A percentile compares a stretch with the other conserved stretches of the same genome.
Conservation (phyloP, 2,888 invertebrate genomes). For the Calameuta pallipes region DNA sequence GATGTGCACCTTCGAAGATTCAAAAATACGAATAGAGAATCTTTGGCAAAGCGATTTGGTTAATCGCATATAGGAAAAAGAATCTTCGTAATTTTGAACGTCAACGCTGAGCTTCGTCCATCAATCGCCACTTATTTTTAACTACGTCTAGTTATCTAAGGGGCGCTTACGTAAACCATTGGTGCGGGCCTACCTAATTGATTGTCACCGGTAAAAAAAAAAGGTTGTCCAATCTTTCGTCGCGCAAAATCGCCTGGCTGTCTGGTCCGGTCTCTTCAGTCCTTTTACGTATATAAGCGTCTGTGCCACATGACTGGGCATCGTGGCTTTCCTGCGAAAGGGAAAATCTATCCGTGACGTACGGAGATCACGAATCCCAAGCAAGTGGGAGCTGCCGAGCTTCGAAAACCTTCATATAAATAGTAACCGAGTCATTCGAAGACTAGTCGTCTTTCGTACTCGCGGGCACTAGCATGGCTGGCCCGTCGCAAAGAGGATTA, state of each 20-base stretch:
- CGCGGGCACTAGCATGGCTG: constrained; percentile 15
- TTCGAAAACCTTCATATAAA: constrained; percentile 21
- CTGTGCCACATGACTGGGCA: constrained; percentile 24
- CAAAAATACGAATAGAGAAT: too few relatives aligned
- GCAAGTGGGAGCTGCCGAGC: constrained; percentile 10
- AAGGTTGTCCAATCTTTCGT: not conserved
- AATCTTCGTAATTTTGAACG: not conserved
- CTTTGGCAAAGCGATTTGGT: too few relatives aligned
- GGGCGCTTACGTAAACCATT: not conserved
- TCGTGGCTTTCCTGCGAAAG: constrained; percentile 17
- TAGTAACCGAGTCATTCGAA: constrained; percentile 14
- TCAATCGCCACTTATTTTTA: not conserved
- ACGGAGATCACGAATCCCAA: constrained; percentile 2
- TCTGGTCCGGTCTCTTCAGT: constrained; percentile 7
- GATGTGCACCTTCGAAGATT: too few relatives aligned
- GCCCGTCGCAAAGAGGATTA: not conserved
- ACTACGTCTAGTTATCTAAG: not conserved
- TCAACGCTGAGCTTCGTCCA: not conserved
- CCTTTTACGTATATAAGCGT: not conserved
- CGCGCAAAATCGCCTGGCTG: not conserved
- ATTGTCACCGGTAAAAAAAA: not conserved
- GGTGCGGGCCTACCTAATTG: not conserved
- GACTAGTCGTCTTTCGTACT: constrained; percentile 21
- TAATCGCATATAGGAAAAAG: too few relatives aligned
- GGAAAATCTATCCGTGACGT: constrained; percentile 10